These are phyloP conservation scores for Blastobasis lacticolella DNA, from an alignment of 2,888 invertebrate species.

Conservation along the genomic window DNA sequence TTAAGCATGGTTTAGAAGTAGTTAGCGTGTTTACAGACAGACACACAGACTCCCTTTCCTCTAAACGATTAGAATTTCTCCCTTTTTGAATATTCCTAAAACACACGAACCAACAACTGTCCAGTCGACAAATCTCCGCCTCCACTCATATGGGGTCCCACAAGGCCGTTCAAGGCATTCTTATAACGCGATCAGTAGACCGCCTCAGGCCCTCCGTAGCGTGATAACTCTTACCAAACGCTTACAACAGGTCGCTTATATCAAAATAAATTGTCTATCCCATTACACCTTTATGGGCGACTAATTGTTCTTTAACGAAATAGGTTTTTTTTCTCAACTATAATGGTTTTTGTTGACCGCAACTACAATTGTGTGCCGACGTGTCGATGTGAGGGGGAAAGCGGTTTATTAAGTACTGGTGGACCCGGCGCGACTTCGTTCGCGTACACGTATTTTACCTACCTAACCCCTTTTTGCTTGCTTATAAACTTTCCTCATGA, in stretches of 20 bases:
- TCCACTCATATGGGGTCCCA: not conserved
- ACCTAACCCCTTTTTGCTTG: no score
- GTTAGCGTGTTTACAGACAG: no score
- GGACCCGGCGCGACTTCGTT: no score
- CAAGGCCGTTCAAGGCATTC: slow-evolving; percentile 27
- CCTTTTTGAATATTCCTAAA: no score
- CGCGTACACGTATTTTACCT: no score
- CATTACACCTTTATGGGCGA: slow-evolving; percentile 24
- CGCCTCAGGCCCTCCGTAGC: slow-evolving; percentile 27
- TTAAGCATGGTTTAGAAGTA: no score
- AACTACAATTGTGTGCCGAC: not conserved
- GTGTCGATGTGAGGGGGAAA: not conserved
- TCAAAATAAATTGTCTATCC: slow-evolving; percentile 25
- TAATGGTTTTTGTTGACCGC: slow-evolving; percentile 12
- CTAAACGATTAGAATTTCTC: no score
- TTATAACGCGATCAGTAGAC: not conserved
- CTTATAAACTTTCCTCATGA: no score
- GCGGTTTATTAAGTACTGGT: not conserved
- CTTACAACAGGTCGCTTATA: slow-evolving; percentile 18
- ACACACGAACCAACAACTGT: no score
- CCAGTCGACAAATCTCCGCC: no score
- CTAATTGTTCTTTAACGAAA: slow-evolving; percentile 26
- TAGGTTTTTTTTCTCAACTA: not conserved
- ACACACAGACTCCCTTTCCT: no score
- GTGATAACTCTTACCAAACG: slow-evolving; percentile 16